Base-by-base conservation (phyloP, 1,140 invertebrate species). In the Cydia pomonella region DNA sequence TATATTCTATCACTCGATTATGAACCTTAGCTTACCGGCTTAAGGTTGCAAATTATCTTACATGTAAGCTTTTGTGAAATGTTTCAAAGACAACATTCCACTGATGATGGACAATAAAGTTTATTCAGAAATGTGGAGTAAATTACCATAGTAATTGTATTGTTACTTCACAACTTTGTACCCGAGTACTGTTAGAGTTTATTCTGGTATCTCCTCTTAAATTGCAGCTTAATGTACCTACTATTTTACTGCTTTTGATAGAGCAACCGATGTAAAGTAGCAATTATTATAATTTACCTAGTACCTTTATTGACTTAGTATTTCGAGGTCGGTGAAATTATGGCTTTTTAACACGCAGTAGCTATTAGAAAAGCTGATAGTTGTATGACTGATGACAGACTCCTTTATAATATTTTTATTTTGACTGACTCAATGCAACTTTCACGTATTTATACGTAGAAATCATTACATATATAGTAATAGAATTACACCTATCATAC, bases 91-190 rank as follows among this genome's bases (percentile, higher is more conserved):
- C 27, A 69, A 33, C 29, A 69, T 69, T 69, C 29, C 18, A 69
- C 64, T 69, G 64, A 69, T 69, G 64, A 69, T 23, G 64, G 27
- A 38, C 64, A 69, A 69, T 33, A 66, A 69, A 69, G 64, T 69
- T 69, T 69, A 69, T 69, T 38, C 64, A 38, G 29, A 69, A 69
- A 69, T 69, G 64, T 69, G 41, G 25, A 69, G 64, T 69, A 41
- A 69, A 69, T 69, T 69, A 38, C 64, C 29, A 38, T 18, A 33
- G 29, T 69, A 69, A 69, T 69, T 69, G 64, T 69, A 69, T 69
- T 69, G 64, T 69, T 69, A 41, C 64, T 69, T 69, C 33, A 69
- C 64, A 69, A 69, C 29, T 69, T 38, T 69, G 64, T 69, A 41
- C 9, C n/a, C 29, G 27, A 59, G 27, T 69, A 69, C 64, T 69